Percentiles rank a stretch among this genome's conserved stretches.
Evolutionary conservation across 2,797 vertebrate genomes (phyloP).

Genomic region (Remorina albescens): DNA sequence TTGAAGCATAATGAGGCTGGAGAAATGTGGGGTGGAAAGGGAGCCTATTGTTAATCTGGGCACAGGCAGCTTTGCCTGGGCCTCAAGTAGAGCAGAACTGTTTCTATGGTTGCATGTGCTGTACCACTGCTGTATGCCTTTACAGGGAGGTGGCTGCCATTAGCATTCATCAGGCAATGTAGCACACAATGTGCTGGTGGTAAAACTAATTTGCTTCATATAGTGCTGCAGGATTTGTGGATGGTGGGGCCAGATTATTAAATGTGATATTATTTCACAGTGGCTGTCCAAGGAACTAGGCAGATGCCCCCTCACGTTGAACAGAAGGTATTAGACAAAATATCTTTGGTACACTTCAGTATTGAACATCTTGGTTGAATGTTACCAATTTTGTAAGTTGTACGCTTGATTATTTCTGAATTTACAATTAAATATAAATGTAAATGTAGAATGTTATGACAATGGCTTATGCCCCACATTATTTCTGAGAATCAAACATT

Average conservation of each 20-base stretch:
- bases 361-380: conserved; percentile 38
- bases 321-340: conserved; percentile 23
- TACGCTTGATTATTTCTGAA: conserved; percentile 32
- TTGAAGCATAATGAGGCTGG: conserved; percentile 62
- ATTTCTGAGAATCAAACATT: conserved; percentile 38
- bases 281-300: conserved; percentile 25
- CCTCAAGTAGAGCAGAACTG: conserved; percentile 81
- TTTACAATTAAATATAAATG: conserved; percentile 26
- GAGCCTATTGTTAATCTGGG: conserved; percentile 81
- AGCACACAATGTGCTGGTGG: conserved; percentile 64
- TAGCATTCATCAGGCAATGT: conserved; percentile 80
- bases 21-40: conserved; percentile 60
- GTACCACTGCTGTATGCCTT: conserved; percentile 71
- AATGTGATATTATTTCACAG: conserved; percentile 32
- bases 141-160: conserved; percentile 76
- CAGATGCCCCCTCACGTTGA: conserved; percentile 19
- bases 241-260: conserved; percentile 55
- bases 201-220: conserved; percentile 74
- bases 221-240: conserved; percentile 64
- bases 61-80: conserved; percentile 70
- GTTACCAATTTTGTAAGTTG: conserved; percentile 12
- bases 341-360: conserved; percentile 23
- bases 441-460: conserved; percentile 12
- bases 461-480: conserved; percentile 14
- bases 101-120: conserved; percentile 84